phyloP scores from a whole-genome alignment of 2,888 invertebrate species.

The Lissocephala sabroskyi region DNA sequence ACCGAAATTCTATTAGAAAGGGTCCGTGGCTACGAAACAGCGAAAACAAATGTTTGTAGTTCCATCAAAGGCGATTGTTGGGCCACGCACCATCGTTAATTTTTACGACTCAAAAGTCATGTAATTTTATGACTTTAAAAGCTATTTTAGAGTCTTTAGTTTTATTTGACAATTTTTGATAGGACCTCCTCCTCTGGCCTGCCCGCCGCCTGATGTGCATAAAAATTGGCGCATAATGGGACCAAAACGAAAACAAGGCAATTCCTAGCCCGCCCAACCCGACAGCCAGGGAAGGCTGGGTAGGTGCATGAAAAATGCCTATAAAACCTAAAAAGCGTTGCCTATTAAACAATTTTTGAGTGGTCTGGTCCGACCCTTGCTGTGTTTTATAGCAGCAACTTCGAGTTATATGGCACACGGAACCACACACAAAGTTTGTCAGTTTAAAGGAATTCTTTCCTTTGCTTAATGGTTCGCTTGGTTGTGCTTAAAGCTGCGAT shows the following conservation, averaged over 20 bases:
- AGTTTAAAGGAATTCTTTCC: constrained; percentile 14
- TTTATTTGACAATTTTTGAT: constrained; percentile 56
- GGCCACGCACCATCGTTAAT: constrained; percentile 62
- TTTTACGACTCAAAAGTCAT: constrained; percentile 60
- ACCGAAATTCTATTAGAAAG: constrained; percentile 59
- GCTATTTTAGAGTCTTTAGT: constrained; percentile 64
- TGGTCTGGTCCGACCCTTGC: constrained; percentile 8
- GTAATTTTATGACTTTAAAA: constrained; percentile 65
- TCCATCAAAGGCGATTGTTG: not conserved
- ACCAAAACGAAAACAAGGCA: constrained; percentile 24
- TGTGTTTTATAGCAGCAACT: constrained; percentile 34
- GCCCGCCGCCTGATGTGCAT: constrained; percentile 34
- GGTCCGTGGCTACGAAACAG: constrained; percentile 37
- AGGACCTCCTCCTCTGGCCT: not conserved
- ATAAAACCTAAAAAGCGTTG: constrained; percentile 51
- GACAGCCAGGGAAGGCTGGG: not conserved
- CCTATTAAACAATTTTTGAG: constrained; percentile 48
- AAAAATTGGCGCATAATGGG: constrained; percentile 52
- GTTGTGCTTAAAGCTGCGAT: constrained; percentile 25
- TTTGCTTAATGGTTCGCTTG: constrained; percentile 32
- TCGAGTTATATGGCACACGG: constrained; percentile 32
- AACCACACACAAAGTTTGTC: constrained; percentile 34
- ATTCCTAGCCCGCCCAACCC: constrained; percentile 3
- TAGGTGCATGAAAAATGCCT: constrained; percentile 33
- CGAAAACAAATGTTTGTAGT: constrained; percentile 33